Percentiles rank a stretch among this genome's conserved stretches.
Conservation (phyloP, 2,888 invertebrate genomes). For the Orthonevra nobilis region DNA sequence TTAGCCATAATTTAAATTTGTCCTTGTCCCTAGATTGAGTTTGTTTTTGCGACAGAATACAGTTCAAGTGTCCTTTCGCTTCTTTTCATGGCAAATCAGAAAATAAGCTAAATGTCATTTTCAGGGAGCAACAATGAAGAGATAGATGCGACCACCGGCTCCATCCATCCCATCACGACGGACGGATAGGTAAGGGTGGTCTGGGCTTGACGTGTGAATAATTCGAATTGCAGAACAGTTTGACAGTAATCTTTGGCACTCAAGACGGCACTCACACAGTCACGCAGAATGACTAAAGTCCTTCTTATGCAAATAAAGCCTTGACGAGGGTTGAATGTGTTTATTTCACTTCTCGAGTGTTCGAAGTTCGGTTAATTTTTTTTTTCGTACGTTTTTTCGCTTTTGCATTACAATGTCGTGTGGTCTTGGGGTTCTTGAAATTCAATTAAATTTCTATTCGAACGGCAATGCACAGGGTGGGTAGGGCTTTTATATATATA, state of each 20-base stretch:
- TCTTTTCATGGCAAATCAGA: conserved; percentile 63
- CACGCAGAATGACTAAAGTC: conserved; percentile 61
- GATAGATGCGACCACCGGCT: conserved; percentile 30
- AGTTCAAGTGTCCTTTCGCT: conserved; percentile 51
- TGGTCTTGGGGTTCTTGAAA: conserved; percentile 52
- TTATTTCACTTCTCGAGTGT: conserved; percentile 53
- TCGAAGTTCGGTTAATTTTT: conserved; percentile 41
- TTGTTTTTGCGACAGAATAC: conserved; percentile 12
- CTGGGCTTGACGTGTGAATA: conserved; percentile 67
- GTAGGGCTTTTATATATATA: background rate
- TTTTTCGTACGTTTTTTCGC: conserved; percentile 12
- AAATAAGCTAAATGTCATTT: conserved; percentile 66
- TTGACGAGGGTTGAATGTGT: conserved; percentile 68
- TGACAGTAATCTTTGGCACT: conserved; percentile 70
- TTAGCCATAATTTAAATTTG: conserved; percentile 49
- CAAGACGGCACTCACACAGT: conserved; percentile 52
- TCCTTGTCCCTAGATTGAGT: conserved; percentile 40
- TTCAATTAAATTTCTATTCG: conserved; percentile 67
- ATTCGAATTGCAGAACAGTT: conserved; percentile 69
- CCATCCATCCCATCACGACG: no score
- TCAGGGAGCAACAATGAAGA: conserved; percentile 17
- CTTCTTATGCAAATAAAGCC: conserved; percentile 68
- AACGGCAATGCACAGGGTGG: conserved; percentile 38
- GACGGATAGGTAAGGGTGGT: conserved; percentile 31
- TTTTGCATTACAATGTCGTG: conserved; percentile 20